Evolutionary conservation across 2,888 invertebrate species (phyloP).

Genomic region (Spisula subtruncata): DNA sequence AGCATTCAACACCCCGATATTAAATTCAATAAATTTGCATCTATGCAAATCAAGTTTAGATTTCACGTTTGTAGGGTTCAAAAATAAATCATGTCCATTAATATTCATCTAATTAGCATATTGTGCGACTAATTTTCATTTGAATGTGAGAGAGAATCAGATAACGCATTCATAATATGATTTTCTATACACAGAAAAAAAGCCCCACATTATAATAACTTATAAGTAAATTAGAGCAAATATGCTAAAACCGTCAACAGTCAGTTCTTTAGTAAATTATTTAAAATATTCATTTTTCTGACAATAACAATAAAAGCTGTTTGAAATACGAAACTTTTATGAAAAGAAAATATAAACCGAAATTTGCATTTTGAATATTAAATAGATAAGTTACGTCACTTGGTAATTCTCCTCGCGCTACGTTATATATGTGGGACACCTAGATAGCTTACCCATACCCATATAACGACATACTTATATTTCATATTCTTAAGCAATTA

Average conservation of each 20-base stretch:
- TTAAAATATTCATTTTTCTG: constrained; percentile 12
- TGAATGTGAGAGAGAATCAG: neutral
- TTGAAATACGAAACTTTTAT: constrained; percentile 15
- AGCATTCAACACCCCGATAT: constrained; percentile 17
- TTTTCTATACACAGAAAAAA: neutral
- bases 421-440: neutral
- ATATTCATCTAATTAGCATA: constrained; percentile 46
- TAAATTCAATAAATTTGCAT: constrained; percentile 1
- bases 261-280: constrained; percentile 15
- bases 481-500: neutral
- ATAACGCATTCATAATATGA: neutral
- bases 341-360: neutral
- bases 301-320: constrained; percentile 18
- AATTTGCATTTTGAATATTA: constrained; percentile 26
- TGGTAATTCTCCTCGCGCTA: neutral
- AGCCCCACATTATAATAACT: neutral
- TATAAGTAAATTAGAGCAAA: neutral
- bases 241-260: neutral
- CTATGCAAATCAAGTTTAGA: constrained; percentile 31
- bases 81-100: constrained; percentile 35
- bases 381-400: neutral
- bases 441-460: neutral
- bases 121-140: constrained; percentile 16
- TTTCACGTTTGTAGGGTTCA: neutral
- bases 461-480: neutral